A percentile compares a stretch with the other conserved stretches of the same genome.
Evolutionary conservation across 2,113 vertebrate species (phyloP).

Genomic region (Sakesphorus luctuosus): DNA sequence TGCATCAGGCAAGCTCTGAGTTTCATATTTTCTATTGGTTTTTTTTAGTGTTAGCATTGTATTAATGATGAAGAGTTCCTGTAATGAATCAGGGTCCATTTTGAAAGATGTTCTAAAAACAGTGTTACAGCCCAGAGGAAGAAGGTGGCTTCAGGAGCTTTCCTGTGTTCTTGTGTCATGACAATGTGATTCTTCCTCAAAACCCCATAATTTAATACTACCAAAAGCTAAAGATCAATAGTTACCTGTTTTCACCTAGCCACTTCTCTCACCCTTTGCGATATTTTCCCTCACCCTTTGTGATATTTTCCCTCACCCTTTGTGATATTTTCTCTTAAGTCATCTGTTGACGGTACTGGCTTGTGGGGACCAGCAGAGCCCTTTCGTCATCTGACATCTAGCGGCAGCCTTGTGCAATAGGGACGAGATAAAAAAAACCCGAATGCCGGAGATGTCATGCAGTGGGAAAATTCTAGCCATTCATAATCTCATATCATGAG

Average conservation of each 20-base stretch:
- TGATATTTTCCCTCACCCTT: neutral
- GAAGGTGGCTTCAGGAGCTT: neutral
- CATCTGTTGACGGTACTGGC: too few relatives aligned
- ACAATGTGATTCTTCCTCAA: neutral
- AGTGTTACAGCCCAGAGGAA: neutral
- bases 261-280: neutral
- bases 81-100: neutral
- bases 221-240: neutral
- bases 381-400: constrained; percentile 37
- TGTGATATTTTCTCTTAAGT: neutral
- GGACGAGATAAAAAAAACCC: neutral
- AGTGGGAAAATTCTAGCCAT: neutral
- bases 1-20: neutral
- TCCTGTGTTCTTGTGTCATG: neutral
- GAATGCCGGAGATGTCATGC: too few relatives aligned
- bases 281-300: too few relatives aligned
- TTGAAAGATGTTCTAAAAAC: neutral
- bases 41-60: neutral
- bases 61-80: neutral
- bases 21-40: neutral
- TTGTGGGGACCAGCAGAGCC: accelerated
- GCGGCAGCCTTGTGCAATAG: neutral
- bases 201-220: neutral
- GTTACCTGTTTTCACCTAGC: accelerated
- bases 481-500: neutral